These are phyloP conservation scores for Sebastes flavidus DNA, from an alignment of 2,797 vertebrate species.

Conservation along the genomic window DNA sequence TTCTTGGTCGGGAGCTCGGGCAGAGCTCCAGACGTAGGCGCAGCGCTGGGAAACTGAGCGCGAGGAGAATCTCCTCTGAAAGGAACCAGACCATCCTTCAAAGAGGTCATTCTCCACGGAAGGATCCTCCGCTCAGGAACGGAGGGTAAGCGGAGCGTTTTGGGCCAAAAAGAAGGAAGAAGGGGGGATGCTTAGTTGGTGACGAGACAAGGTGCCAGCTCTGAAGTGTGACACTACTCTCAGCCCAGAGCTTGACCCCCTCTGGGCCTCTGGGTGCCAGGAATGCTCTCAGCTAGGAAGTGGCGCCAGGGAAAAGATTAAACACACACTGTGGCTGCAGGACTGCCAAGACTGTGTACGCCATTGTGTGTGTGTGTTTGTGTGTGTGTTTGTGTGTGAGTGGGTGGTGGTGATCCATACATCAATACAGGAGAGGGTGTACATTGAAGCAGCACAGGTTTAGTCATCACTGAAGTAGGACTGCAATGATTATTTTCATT, in stretches of 20 bases:
- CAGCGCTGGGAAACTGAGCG: conserved; percentile 78
- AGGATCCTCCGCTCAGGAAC: conserved; percentile 63
- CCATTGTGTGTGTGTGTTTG: conserved; percentile 30
- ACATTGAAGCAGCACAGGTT: not conserved
- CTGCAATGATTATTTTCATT: too few species aligned
- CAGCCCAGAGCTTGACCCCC: conserved; percentile 61
- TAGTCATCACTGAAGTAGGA: conserved; percentile 1
- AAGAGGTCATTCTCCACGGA: conserved; percentile 76
- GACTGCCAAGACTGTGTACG: conserved; percentile 49
- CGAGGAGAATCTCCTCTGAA: conserved; percentile 80
- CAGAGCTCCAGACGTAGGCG: conserved; percentile 63
- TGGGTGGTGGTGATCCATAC: conserved; percentile 29
- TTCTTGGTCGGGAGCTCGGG: conserved; percentile 66
- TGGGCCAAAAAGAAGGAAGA: conserved; percentile 59
- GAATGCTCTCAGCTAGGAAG: conserved; percentile 75
- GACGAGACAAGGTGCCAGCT: conserved; percentile 69
- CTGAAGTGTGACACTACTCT: conserved; percentile 77
- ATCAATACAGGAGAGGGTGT: conserved; percentile 20
- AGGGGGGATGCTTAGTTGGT: conserved; percentile 56
- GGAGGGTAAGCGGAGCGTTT: conserved; percentile 51
- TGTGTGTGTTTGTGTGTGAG: not conserved
- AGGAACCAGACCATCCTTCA: conserved; percentile 77
- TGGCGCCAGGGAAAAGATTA: conserved; percentile 79
- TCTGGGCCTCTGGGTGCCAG: conserved; percentile 73
- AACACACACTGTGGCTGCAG: conserved; percentile 67